These are phyloP conservation scores for Melinaea marsaeus DNA, from an alignment of 2,888 invertebrate species.

Conservation along the genomic window DNA sequence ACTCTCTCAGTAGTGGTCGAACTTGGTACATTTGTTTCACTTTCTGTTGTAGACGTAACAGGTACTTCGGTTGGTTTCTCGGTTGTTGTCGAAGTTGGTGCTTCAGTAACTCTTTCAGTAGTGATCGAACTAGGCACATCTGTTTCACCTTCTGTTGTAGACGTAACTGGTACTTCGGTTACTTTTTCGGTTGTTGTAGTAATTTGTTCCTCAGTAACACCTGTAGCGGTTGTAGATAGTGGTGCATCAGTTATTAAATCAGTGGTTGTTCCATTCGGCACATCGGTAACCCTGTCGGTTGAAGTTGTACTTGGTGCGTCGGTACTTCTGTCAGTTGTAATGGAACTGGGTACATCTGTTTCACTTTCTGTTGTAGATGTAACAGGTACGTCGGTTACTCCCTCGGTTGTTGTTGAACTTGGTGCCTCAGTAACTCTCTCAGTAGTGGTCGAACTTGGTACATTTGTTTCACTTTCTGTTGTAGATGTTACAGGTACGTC, in stretches of 20 bases:
- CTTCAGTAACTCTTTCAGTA: not conserved
- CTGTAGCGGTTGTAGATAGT: not conserved
- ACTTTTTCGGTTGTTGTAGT: slow-evolving; percentile 12
- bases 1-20: too few species aligned
- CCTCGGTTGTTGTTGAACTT: not conserved
- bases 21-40: too few species aligned
- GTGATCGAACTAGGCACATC: slow-evolving; percentile 2
- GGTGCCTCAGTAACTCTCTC: not conserved
- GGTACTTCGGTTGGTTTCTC: too few species aligned
- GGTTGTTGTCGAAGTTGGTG: not conserved
- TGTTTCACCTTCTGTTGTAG: slow-evolving; percentile 2
- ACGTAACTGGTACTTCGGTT: slow-evolving; percentile 2
- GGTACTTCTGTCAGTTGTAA: not conserved
- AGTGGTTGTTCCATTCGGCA: not conserved
- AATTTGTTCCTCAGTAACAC: not conserved
- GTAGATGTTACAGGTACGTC: not conserved
- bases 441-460: not conserved
- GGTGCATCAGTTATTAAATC: not conserved
- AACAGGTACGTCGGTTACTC: not conserved
- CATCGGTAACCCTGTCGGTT: not conserved
- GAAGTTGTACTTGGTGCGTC: not conserved
- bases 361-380: not conserved
- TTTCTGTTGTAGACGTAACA: too few species aligned
- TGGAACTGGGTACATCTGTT: too few species aligned
- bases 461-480: not conserved